phyloP scores from a whole-genome alignment of 53 echinoderm and acorn worm species.

The Paracentrotus lividus region DNA sequence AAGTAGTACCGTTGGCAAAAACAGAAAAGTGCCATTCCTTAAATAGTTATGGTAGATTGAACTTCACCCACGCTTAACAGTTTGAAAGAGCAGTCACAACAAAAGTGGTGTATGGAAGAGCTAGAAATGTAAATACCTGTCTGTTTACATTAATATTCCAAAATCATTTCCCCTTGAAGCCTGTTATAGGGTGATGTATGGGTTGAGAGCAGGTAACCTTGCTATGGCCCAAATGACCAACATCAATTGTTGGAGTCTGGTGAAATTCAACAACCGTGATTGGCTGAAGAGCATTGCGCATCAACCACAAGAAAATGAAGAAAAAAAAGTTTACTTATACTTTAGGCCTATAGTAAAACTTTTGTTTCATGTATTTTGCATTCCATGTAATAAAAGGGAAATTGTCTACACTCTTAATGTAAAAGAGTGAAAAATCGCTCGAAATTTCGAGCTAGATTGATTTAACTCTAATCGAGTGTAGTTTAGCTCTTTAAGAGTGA shows the following conservation, averaged over 20 bases:
- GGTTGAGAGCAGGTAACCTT: neutral
- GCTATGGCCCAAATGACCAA: neutral
- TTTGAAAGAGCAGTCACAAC: constrained; percentile 66
- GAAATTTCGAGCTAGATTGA: too few relatives aligned
- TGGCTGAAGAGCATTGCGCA: neutral
- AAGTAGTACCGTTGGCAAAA: neutral
- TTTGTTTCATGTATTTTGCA: too few relatives aligned
- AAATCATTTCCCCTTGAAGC: constrained; percentile 61
- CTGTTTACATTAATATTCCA: constrained; percentile 49
- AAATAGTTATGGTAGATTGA: constrained; percentile 51
- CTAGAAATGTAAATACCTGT: constrained; percentile 61
- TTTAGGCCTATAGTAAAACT: too few relatives aligned
- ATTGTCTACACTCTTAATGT: too few relatives aligned
- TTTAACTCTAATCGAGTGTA: too few relatives aligned
- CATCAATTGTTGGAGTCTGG: constrained; percentile 18
- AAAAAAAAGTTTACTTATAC: too few relatives aligned
- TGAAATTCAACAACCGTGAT: neutral
- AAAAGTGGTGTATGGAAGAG: constrained; percentile 36
- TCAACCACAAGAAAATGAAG: neutral
- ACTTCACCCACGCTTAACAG: constrained; percentile 62
- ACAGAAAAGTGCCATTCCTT: constrained; percentile 41
- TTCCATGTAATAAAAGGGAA: too few relatives aligned
- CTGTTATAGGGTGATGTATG: constrained; percentile 35
- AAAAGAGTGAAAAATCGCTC: neutral
- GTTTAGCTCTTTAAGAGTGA: too few relatives aligned